Percentiles rank a stretch among this genome's conserved stretches.
phyloP scores from a whole-genome alignment of 1,140 invertebrate genomes.

The Carcinoscorpius rotundicauda region DNA sequence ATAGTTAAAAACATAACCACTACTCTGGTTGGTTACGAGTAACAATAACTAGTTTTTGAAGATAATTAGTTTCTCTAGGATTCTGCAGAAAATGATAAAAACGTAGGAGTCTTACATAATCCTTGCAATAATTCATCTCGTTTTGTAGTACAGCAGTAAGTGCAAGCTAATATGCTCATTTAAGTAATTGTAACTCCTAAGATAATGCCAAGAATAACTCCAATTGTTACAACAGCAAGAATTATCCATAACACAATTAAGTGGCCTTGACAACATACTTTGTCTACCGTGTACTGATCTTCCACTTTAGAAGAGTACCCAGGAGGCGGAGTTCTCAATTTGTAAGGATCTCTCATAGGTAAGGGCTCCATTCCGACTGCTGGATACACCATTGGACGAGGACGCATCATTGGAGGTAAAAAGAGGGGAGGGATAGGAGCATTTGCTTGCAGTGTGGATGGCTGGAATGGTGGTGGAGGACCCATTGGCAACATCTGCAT shows the following conservation, averaged over 20 bases:
- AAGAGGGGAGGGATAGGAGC: conserved; percentile 7
- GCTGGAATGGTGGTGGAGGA: background rate
- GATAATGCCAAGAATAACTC: conserved; percentile 30
- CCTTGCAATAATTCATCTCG: too few species aligned
- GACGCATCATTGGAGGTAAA: conserved; percentile 16
- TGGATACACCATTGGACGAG: conserved; percentile 17
- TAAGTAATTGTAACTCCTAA: conserved; percentile 24
- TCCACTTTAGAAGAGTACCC: conserved; percentile 9
- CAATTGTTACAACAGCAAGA: conserved; percentile 29
- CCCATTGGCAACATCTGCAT: conserved; percentile 11
- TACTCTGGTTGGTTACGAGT: too few species aligned
- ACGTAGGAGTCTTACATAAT: too few species aligned
- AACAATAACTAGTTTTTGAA: too few species aligned
- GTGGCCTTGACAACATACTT: conserved; percentile 27
- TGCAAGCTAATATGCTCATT: background rate
- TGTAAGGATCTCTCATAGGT: conserved; percentile 20
- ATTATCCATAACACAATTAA: conserved; percentile 31
- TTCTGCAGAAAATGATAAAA: too few species aligned
- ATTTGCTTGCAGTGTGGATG: background rate
- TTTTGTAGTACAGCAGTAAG: too few species aligned
- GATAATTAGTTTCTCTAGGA: too few species aligned
- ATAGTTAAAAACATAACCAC: too few species aligned
- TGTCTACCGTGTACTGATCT: conserved; percentile 17
- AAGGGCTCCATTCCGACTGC: conserved; percentile 16
- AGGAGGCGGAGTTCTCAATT: conserved; percentile 15